Conservation (phyloP, 2,888 invertebrate genomes). For the Galeruca laticollis region DNA sequence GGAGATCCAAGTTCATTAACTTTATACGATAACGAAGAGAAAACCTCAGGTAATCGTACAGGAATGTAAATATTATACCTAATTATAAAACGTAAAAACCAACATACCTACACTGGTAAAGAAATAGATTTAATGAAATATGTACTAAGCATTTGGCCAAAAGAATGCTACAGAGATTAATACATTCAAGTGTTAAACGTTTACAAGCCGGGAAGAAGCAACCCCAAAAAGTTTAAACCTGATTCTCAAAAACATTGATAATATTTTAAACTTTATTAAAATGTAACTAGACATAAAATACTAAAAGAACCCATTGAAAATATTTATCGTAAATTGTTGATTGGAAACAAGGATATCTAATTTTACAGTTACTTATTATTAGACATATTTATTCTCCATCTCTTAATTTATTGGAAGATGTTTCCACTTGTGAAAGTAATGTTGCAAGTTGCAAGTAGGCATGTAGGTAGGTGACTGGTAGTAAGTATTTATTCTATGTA, state of each 20-base stretch:
- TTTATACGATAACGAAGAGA: too few species aligned
- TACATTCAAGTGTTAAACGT: too few species aligned
- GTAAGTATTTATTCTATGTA: slow-evolving; percentile 46
- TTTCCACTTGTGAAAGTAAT: slow-evolving; percentile 65
- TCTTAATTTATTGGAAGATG: slow-evolving; percentile 61
- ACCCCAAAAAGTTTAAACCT: too few species aligned
- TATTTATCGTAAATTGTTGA: slow-evolving; percentile 5
- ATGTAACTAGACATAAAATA: neutral
- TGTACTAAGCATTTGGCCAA: too few species aligned
- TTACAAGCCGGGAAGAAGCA: too few species aligned
- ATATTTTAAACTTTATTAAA: neutral
- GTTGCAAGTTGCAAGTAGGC: slow-evolving; percentile 63
- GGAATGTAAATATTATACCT: too few species aligned
- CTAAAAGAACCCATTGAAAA: neutral
- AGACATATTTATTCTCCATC: slow-evolving; percentile 27
- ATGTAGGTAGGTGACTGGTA: slow-evolving; percentile 57
- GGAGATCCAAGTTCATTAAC: too few species aligned
- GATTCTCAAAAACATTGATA: neutral
- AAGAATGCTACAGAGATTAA: too few species aligned
- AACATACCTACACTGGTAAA: too few species aligned
- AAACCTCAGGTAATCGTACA: too few species aligned
- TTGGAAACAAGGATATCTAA: neutral
- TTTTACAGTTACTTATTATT: slow-evolving; percentile 13
- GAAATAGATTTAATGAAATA: too few species aligned
- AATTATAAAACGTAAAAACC: too few species aligned